These are phyloP conservation scores for Zelleria hepariella DNA, from an alignment of 2,888 invertebrate species.

Conservation along the genomic window DNA sequence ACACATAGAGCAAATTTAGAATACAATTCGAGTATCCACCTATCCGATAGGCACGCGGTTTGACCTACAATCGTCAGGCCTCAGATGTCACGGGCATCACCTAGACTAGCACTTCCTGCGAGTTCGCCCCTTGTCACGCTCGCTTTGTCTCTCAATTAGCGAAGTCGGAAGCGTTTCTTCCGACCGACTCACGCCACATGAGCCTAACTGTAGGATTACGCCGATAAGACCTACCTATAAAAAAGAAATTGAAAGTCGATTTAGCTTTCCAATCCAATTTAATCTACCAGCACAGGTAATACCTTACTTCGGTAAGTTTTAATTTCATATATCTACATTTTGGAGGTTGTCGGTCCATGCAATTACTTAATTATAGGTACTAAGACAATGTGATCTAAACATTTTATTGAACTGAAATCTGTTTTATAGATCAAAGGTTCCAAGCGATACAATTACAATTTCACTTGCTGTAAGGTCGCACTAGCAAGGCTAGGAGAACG, in stretches of 20 bases:
- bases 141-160: conserved; percentile 27
- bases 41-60: not conserved
- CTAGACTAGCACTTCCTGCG: not conserved
- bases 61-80: not conserved
- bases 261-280: not conserved
- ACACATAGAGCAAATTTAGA: not conserved
- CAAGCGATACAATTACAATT: conserved; percentile 36
- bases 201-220: conserved; percentile 11
- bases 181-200: not conserved
- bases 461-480: conserved; percentile 62
- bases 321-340: not conserved
- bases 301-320: not conserved
- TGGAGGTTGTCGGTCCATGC: not conserved
- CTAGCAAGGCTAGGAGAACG: conserved; percentile 61
- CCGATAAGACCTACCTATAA: conserved; percentile 5
- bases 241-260: conserved; percentile 20
- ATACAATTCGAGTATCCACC: not conserved
- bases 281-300: not conserved
- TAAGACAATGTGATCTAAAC: no score
- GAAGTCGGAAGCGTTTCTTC: conserved; percentile 35
- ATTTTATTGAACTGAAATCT: not conserved
- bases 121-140: not conserved
- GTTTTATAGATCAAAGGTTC: not conserved
- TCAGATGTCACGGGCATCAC: no score
- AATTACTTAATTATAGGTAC: not conserved